Evolutionary conservation across 2,113 vertebrate genomes (phyloP), one percentile per base, ranked within the genome.

Genomic region (Paracanthobrama guichenoti): DNA sequence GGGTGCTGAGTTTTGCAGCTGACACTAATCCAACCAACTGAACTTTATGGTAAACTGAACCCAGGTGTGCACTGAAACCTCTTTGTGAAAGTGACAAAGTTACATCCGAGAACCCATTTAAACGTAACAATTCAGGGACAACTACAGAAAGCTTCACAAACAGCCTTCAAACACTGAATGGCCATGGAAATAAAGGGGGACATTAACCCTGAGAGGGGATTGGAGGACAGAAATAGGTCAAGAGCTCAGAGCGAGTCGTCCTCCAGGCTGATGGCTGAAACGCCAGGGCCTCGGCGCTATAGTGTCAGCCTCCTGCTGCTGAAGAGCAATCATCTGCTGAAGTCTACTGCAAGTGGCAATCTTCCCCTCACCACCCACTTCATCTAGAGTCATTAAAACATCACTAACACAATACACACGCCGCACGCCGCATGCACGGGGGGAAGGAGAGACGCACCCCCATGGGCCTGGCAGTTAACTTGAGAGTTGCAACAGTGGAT

Each of bases 311-410:
- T 72, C 73, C 62, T 28, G 72, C 72, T 42, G 72, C 60, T 81
- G 83, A 72, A 73, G 62, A 64, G 84, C 80, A 86, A 84, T 86
- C 87, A 84, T 78, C 71, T 55, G 50, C 84, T 75, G 67, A 86
- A 83, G 74, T 85, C 75, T 73, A 80, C 69, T 31, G 84, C 71
- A 85, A 83, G 88, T 87, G 86, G 86, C 86, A 89, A 87, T 89
- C 88, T 87, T 81, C 84, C 86, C 81, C 84, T 87, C 84, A 85
- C 81, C 83, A 75, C 88, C 76, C 88, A 85, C 86, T 87, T 82
- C 39, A 69, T 71, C 39, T 66, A n/a, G 73, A 44, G 76, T 89
- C 84, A 89, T 89, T 87, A 89, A 78, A 85, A 85, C 84, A 81
- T 89, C 86, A 77, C 57, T 81, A 83, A 72, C 80, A 85, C 86